phyloP scores from a whole-genome alignment of 2,888 invertebrate species.

The Ophioninae sp. region DNA sequence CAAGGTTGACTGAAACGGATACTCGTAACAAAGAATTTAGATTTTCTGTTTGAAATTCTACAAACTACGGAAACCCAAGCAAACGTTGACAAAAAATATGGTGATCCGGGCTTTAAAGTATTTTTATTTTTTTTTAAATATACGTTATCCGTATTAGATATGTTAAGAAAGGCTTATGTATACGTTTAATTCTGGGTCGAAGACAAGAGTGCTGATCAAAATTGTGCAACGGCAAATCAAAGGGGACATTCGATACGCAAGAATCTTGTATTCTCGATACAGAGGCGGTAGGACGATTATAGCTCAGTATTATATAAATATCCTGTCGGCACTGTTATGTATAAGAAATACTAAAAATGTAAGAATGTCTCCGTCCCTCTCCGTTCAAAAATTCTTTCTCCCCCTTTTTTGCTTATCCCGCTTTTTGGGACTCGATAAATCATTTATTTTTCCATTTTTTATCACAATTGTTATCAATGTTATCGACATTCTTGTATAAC shows the following conservation, averaged over 20 bases:
- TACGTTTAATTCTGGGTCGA: not conserved
- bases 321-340: constrained; percentile 1
- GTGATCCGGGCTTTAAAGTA: no score
- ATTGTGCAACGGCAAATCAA: not conserved
- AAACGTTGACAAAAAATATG: no score
- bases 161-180: no score
- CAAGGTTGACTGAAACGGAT: no score
- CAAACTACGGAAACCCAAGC: no score
- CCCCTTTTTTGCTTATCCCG: not conserved
- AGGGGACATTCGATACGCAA: not conserved
- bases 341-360: not conserved
- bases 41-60: no score
- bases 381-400: not conserved
- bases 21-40: no score
- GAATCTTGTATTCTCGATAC: not conserved
- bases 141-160: no score
- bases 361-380: not conserved
- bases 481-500: not conserved
- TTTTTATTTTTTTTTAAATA: no score
- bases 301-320: constrained; percentile 2
- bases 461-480: not conserved
- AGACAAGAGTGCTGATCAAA: not conserved
- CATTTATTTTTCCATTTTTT: not conserved
- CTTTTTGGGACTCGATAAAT: not conserved
- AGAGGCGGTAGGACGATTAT: not conserved